phyloP scores from a whole-genome alignment of 2,888 invertebrate genomes.

The Elmis aenea region DNA sequence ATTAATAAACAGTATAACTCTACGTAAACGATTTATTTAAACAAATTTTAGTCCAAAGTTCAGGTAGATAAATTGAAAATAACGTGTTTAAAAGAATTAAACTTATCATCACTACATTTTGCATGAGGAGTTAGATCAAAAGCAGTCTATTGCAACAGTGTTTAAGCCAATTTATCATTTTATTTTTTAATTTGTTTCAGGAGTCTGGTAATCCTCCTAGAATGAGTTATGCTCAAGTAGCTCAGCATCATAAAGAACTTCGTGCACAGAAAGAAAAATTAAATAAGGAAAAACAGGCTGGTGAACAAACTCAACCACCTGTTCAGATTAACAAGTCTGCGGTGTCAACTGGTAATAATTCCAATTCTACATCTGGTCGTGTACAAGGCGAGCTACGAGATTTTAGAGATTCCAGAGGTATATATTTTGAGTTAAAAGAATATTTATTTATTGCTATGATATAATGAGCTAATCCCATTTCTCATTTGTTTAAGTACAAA shows the following conservation, averaged over 20 bases:
- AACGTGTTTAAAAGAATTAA: no score
- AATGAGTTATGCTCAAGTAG: conserved; percentile 64
- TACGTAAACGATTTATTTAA: no score
- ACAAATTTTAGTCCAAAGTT: no score
- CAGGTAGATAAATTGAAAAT: no score
- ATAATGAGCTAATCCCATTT: not conserved
- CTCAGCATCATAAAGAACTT: conserved; percentile 57
- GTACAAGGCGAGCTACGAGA: conserved; percentile 27
- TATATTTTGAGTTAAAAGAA: no score
- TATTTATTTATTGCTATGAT: no score
- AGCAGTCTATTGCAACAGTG: no score
- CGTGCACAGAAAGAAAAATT: conserved; percentile 37
- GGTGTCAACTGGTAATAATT: conserved; percentile 13
- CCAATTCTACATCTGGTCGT: conserved; percentile 18
- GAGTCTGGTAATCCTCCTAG: conserved; percentile 40
- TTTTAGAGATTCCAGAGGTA: conserved; percentile 26
- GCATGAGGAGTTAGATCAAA: no score
- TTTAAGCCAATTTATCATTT: no score
- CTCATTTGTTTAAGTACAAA: not conserved
- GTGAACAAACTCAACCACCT: conserved; percentile 14
- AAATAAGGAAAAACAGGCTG: conserved; percentile 28
- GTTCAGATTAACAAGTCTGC: conserved; percentile 11
- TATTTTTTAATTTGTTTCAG: conserved; percentile 12
- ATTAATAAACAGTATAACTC: no score
- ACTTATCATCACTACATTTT: no score